These are phyloP conservation scores for Drosophila obscura DNA, from an alignment of 1,140 invertebrate species.

Conservation along the genomic window DNA sequence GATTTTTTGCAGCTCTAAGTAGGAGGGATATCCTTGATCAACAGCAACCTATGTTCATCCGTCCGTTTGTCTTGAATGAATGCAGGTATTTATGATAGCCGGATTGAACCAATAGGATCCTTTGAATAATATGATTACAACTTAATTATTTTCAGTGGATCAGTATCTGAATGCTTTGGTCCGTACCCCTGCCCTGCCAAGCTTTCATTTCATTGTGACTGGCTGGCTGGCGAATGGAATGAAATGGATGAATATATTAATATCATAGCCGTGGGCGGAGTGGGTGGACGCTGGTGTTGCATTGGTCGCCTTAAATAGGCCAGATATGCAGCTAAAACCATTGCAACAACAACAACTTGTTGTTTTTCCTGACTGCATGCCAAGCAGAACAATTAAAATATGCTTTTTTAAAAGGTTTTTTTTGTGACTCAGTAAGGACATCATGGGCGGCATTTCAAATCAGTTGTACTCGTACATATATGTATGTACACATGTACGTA, in stretches of 20 bases:
- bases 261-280: slow-evolving; percentile 32
- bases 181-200: no score
- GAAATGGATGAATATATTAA: slow-evolving; percentile 29
- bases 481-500: neutral
- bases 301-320: slow-evolving; percentile 53
- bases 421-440: slow-evolving; percentile 57
- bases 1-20: no score
- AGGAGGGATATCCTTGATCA: no score
- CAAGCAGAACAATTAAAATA: slow-evolving; percentile 41
- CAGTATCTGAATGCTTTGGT: no score
- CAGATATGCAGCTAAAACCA: slow-evolving; percentile 37
- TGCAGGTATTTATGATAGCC: no score
- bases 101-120: no score
- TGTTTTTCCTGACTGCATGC: slow-evolving; percentile 38
- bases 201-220: neutral
- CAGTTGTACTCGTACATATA: slow-evolving; percentile 23
- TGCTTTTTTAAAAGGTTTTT: slow-evolving; percentile 37
- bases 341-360: slow-evolving; percentile 39
- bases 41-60: no score
- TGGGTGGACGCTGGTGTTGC: neutral
- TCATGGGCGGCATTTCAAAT: slow-evolving; percentile 40
- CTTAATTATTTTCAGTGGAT: slow-evolving; percentile 8
- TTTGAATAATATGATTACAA: slow-evolving; percentile 29
- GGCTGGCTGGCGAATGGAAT: neutral
- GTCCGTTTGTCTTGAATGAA: no score